phyloP scores from a whole-genome alignment of 2,797 vertebrate genomes.

The Microctenopoma stevenorrisi region DNA sequence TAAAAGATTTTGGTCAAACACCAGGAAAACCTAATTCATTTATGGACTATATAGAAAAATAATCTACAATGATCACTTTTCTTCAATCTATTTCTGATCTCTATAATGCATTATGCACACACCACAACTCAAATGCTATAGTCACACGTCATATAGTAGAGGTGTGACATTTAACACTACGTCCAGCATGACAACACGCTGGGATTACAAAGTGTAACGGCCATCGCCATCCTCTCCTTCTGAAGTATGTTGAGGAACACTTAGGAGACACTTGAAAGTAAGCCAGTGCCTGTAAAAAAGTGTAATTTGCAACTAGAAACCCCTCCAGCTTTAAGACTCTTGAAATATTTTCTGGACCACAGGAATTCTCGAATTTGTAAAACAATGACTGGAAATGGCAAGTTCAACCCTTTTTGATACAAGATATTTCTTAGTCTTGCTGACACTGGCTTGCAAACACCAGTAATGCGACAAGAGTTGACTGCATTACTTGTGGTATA shows the following conservation, averaged over 20 bases:
- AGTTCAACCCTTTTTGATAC: neutral
- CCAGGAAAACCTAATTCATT: constrained; percentile 31
- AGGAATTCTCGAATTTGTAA: neutral
- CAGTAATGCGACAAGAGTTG: no score
- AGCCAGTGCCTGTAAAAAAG: neutral
- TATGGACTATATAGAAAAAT: constrained; percentile 14
- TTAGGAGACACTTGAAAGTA: neutral
- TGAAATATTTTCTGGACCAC: neutral
- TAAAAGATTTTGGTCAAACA: constrained; percentile 50
- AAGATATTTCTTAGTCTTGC: neutral
- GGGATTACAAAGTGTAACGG: no score
- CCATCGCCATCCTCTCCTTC: neutral
- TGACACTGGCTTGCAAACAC: neutral
- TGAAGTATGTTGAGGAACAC: neutral
- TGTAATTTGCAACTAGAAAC: no score
- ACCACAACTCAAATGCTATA: no score
- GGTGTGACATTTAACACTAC: no score
- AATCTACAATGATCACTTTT: no score
- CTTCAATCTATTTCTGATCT: no score
- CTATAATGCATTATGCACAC: no score
- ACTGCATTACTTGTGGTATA: no score
- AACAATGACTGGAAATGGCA: neutral
- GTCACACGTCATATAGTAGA: no score
- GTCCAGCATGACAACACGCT: no score
- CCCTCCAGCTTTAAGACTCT: neutral